phyloP scores from a whole-genome alignment of 2,888 invertebrate genomes.

The Microchrysa polita region DNA sequence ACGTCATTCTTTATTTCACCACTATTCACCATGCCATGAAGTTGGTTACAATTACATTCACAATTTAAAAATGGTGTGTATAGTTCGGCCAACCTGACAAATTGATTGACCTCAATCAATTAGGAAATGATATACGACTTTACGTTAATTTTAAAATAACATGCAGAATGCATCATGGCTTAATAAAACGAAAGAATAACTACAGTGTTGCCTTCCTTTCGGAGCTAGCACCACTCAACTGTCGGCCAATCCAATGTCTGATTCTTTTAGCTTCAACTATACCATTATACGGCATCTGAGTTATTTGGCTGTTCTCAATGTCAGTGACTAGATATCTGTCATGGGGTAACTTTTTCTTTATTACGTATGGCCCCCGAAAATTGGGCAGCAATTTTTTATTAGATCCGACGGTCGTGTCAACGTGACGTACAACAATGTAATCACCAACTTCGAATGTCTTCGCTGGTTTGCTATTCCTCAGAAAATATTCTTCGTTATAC shows the following conservation, averaged over 20 bases:
- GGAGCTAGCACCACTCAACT: no score
- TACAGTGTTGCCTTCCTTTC: no score
- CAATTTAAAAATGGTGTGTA: no score
- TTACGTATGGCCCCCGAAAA: constrained; percentile 48
- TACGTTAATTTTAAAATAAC: no score
- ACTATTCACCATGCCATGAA: no score
- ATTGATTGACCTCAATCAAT: no score
- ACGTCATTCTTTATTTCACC: no score
- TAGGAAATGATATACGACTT: no score
- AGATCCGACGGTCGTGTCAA: constrained; percentile 50
- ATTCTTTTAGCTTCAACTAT: constrained; percentile 45
- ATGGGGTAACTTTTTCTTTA: background rate
- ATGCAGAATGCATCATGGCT: no score
- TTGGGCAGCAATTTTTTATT: constrained; percentile 52
- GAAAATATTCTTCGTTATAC: constrained; percentile 45
- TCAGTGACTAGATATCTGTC: constrained; percentile 37
- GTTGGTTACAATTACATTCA: no score
- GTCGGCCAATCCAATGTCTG: constrained; percentile 33
- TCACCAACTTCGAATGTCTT: constrained; percentile 47
- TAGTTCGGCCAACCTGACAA: no score
- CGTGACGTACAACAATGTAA: constrained; percentile 52
- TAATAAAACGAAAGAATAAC: no score
- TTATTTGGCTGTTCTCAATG: constrained; percentile 52
- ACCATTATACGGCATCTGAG: constrained; percentile 41
- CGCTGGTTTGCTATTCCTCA: constrained; percentile 47